These are phyloP conservation scores for Gadopsis marmoratus DNA, from an alignment of 2,797 vertebrate species.

Conservation along the genomic window DNA sequence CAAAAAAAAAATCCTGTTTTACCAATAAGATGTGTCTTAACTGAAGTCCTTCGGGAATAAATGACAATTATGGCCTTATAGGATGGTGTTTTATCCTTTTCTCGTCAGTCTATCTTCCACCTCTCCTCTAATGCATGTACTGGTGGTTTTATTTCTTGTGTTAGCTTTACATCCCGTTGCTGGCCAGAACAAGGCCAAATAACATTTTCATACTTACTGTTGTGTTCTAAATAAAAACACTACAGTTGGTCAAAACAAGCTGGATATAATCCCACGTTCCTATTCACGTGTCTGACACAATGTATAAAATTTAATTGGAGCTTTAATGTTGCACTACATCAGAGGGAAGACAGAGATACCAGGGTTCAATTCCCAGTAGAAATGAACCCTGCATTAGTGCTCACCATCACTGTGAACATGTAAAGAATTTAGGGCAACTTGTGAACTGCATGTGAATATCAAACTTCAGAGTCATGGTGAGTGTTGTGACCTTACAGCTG, in stretches of 20 bases:
- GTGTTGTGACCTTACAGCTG: slow-evolving; percentile 17
- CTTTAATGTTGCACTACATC: neutral
- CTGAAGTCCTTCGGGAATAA: neutral
- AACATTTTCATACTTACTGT: neutral
- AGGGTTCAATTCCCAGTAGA: neutral
- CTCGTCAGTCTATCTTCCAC: neutral
- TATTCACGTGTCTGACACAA: neutral
- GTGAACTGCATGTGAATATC: neutral
- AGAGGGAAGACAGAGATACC: neutral
- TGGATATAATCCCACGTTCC: neutral
- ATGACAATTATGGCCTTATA: neutral
- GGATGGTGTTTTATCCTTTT: neutral
- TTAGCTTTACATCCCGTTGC: slow-evolving; percentile 18
- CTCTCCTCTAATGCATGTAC: neutral
- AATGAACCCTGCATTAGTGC: neutral
- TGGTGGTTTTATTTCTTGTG: neutral
- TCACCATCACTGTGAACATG: neutral
- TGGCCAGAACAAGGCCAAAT: neutral
- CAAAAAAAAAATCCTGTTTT: neutral
- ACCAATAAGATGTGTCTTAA: neutral
- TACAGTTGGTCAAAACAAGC: neutral
- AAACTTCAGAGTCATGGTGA: slow-evolving; percentile 29
- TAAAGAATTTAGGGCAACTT: neutral
- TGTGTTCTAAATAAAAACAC: neutral
- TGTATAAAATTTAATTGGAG: neutral